These are phyloP conservation scores for Urechis unicinctus DNA, from an alignment of 2,888 invertebrate species.

Conservation along the genomic window DNA sequence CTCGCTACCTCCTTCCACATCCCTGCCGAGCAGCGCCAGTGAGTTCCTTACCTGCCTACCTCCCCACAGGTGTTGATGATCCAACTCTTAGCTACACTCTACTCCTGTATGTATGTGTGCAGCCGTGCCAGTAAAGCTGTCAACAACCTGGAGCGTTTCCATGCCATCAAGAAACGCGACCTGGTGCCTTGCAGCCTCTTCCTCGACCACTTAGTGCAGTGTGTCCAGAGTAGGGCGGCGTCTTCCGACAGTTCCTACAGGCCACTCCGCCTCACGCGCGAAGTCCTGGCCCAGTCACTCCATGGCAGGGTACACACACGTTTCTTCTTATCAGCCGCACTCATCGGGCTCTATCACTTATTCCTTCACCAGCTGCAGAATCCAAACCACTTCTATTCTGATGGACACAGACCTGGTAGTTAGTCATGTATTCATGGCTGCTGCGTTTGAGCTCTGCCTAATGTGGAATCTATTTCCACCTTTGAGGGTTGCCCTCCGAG, in stretches of 20 bases:
- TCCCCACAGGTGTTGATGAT: background rate
- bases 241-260: conserved; percentile 14
- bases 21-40: conserved; percentile 1
- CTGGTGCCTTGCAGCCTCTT: conserved; percentile 72
- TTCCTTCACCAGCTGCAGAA: too few relatives aligned
- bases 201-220: conserved; percentile 52
- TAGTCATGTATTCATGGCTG: too few relatives aligned
- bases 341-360: too few relatives aligned
- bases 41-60: background rate
- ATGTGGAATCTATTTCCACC: too few relatives aligned
- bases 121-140: conserved; percentile 74
- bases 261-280: conserved; percentile 15
- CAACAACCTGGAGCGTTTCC: conserved; percentile 66
- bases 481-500: too few relatives aligned
- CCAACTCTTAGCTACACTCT: background rate
- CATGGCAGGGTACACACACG: background rate
- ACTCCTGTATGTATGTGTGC: conserved; percentile 10
- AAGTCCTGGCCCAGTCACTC: conserved; percentile 23
- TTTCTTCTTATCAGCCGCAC: conserved; percentile 7
- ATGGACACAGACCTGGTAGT: too few relatives aligned
- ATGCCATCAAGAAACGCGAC: conserved; percentile 69
- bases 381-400: too few relatives aligned
- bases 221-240: conserved; percentile 11
- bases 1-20: conserved; percentile 66
- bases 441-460: too few relatives aligned